Percentiles rank a stretch among this genome's conserved stretches.
These are phyloP conservation scores for Zhengitettix transpicula DNA, from an alignment of 2,888 invertebrate genomes.

Conservation along the genomic window DNA sequence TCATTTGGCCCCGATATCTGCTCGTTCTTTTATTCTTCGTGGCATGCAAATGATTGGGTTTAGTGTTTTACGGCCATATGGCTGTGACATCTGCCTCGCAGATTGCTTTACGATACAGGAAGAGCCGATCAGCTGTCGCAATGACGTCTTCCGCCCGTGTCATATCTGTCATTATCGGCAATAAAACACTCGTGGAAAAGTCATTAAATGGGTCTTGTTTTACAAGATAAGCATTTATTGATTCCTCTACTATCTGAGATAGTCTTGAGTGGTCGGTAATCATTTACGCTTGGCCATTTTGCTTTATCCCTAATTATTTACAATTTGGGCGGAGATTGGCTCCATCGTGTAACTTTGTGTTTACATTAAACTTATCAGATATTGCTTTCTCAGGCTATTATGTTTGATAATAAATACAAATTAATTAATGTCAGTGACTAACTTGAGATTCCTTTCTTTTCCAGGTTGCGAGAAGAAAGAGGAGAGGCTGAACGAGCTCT, in stretches of 20 bases:
- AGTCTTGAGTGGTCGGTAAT: background rate
- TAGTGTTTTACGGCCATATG: background rate
- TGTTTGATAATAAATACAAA: no score
- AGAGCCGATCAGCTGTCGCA: background rate
- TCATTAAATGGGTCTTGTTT: background rate
- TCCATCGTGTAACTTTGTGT: no score
- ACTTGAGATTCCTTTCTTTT: conserved; percentile 3
- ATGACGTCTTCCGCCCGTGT: background rate
- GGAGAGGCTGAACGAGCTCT: conserved; percentile 68
- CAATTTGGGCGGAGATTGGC: background rate
- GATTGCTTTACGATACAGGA: background rate
- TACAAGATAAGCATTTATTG: background rate
- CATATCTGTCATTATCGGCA: background rate
- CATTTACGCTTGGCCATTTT: no score
- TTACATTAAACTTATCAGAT: no score
- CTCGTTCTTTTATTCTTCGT: no score
- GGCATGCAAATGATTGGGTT: background rate
- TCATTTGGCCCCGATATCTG: no score
- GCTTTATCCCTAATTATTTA: no score
- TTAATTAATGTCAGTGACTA: no score
- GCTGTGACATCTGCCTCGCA: background rate
- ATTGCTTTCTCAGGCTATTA: no score
- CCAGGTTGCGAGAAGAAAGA: conserved; percentile 74
- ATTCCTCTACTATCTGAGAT: background rate
- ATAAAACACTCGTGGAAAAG: background rate